Evolutionary conservation across 2,797 vertebrate genomes (phyloP).

Genomic region (Leptatherina wallacei): DNA sequence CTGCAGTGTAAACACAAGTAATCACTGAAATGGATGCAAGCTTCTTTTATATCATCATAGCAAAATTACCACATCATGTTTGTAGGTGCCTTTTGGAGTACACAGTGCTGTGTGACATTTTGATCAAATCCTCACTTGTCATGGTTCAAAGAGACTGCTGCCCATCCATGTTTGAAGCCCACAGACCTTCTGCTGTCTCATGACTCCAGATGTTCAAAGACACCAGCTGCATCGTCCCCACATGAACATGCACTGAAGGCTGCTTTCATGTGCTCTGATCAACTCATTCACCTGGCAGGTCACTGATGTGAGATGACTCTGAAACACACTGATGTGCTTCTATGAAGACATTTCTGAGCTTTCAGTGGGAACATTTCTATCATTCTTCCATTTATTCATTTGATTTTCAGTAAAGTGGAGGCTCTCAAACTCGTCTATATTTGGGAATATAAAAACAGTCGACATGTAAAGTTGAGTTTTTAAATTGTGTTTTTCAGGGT

Average conservation of each 20-base stretch:
- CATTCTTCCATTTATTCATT: background rate
- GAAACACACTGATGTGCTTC: background rate
- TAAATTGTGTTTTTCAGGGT: background rate
- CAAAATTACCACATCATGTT: background rate
- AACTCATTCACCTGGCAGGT: slow-evolving; percentile 12
- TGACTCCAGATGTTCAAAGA: slow-evolving; percentile 57
- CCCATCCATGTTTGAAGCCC: slow-evolving; percentile 62
- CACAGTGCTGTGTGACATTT: slow-evolving; percentile 58
- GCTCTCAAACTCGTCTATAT: background rate
- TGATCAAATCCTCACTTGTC: slow-evolving; percentile 52
- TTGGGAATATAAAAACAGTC: background rate
- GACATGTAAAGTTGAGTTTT: background rate
- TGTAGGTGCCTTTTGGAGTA: slow-evolving; percentile 1
- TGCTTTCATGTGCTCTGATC: slow-evolving; percentile 70
- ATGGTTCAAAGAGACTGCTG: slow-evolving; percentile 61
- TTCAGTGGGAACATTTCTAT: background rate
- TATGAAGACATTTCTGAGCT: background rate
- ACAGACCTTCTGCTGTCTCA: slow-evolving; percentile 52
- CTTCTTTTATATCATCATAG: slow-evolving; percentile 3
- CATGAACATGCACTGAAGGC: slow-evolving; percentile 45
- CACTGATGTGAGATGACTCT: background rate
- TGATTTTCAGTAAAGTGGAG: background rate
- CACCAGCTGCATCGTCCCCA: slow-evolving; percentile 26
- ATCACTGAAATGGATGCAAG: background rate
- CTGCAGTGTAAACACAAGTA: background rate